These are phyloP conservation scores for Upupa epops DNA, from an alignment of 2,113 vertebrate genomes.

Conservation along the genomic window DNA sequence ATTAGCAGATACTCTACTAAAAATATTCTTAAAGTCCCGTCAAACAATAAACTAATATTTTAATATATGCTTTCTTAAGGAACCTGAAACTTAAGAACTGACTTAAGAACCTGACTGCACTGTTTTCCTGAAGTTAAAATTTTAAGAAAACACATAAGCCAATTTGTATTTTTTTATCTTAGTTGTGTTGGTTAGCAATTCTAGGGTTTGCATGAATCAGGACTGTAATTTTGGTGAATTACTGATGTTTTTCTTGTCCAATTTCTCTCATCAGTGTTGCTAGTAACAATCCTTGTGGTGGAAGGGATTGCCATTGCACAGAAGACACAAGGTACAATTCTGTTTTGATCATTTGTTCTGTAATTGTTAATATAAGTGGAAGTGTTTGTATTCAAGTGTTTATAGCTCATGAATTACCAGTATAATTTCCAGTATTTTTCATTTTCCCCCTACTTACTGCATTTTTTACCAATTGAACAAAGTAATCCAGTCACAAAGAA, in stretches of 20 bases:
- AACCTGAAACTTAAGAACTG: background rate
- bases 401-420: background rate
- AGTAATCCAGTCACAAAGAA: background rate
- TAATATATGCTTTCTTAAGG: background rate
- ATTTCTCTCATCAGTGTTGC: constrained; percentile 82
- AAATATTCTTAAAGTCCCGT: background rate
- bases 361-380: background rate
- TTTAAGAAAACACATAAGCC: background rate
- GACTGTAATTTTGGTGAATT: background rate
- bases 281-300: constrained; percentile 91
- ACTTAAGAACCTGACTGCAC: background rate
- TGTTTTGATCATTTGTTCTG: background rate
- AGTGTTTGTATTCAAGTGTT: background rate
- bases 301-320: constrained; percentile 94
- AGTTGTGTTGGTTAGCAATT: background rate
- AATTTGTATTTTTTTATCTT: background rate
- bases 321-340: constrained; percentile 88
- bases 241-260: constrained; percentile 50
- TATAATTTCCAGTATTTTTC: background rate
- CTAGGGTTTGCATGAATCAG: background rate
- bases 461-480: background rate
- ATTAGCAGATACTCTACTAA: background rate
- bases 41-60: background rate
- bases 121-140: background rate
- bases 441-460: background rate